Percentiles rank a stretch among this genome's conserved stretches.
Conservation (phyloP, 2,888 invertebrate genomes). For the Synanthedon tipuliformis region DNA sequence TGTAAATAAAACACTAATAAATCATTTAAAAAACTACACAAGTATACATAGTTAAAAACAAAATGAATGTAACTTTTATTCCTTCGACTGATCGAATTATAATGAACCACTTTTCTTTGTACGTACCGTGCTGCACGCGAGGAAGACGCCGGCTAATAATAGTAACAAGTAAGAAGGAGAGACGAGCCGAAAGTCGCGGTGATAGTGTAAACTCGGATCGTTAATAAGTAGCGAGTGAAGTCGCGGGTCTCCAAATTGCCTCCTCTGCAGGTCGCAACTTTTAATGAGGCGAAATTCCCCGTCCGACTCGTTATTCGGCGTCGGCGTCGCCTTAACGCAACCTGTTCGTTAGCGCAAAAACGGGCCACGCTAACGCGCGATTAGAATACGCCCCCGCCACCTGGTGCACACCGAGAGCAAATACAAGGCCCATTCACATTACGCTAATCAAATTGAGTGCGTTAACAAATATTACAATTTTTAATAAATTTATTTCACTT, state of each 20-base stretch:
- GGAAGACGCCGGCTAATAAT: neutral
- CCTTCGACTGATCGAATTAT: too few relatives aligned
- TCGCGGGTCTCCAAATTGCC: slow-evolving; percentile 61
- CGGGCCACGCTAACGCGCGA: slow-evolving; percentile 66
- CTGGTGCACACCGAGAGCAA: slow-evolving; percentile 32
- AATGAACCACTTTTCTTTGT: too few relatives aligned
- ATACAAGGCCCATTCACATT: neutral
- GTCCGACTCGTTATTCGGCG: slow-evolving; percentile 43
- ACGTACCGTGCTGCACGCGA: neutral
- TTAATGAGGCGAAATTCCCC: slow-evolving; percentile 70
- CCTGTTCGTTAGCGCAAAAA: slow-evolving; percentile 70
- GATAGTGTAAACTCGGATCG: slow-evolving; percentile 39
- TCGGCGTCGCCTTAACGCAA: slow-evolving; percentile 63
- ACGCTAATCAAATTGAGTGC: neutral
- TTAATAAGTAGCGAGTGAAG: slow-evolving; percentile 55
- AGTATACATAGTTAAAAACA: too few relatives aligned
- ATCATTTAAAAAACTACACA: too few relatives aligned
- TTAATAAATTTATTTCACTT: too few relatives aligned
- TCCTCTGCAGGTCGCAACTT: slow-evolving; percentile 65
- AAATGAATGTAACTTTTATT: too few relatives aligned
- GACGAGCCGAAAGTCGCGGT: neutral
- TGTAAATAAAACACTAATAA: too few relatives aligned
- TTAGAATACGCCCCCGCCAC: slow-evolving; percentile 59
- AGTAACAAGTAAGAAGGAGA: neutral
- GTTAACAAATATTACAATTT: too few relatives aligned